A percentile compares a stretch with the other conserved stretches of the same genome.
Conservation (phyloP, 92 coral and sea anemone species). For the Phenganax subtilis region DNA sequence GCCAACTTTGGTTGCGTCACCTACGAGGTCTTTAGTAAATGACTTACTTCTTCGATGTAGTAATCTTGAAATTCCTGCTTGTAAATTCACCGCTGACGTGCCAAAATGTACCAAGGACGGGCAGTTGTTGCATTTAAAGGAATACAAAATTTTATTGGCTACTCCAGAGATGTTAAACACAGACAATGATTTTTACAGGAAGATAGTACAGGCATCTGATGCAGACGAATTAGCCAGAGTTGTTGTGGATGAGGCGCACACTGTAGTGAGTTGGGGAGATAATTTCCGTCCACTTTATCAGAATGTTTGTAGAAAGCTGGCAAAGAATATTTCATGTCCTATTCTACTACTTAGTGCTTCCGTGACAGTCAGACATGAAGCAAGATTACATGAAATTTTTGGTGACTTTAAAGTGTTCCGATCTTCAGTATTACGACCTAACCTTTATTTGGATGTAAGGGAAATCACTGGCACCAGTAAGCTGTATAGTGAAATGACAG, state of each 20-base stretch:
- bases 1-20: slow-evolving; percentile 37
- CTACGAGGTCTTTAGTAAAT: slow-evolving; percentile 32
- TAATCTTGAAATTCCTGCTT: slow-evolving; percentile 4
- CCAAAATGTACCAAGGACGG: not conserved
- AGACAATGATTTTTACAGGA: not conserved
- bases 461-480: slow-evolving; percentile 22
- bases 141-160: not conserved
- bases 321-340: not conserved
- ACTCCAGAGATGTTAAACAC: slow-evolving; percentile 31
- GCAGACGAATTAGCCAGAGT: slow-evolving; percentile 4
- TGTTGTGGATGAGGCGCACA: slow-evolving; percentile 49
- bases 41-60: slow-evolving; percentile 13
- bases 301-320: slow-evolving; percentile 11
- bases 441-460: slow-evolving; percentile 32
- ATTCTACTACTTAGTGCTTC: slow-evolving; percentile 46
- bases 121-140: not conserved
- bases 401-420: not conserved
- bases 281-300: slow-evolving; percentile 44
- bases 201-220: not conserved
- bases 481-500: slow-evolving; percentile 1
- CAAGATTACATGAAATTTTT: not conserved
- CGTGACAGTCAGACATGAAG: slow-evolving; percentile 3
- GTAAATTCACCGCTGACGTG: slow-evolving; percentile 40
- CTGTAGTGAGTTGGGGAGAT: slow-evolving; percentile 39
- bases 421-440: slow-evolving; percentile 38